phyloP scores from a whole-genome alignment of 2,888 invertebrate genomes.

The Andrena marginata region DNA sequence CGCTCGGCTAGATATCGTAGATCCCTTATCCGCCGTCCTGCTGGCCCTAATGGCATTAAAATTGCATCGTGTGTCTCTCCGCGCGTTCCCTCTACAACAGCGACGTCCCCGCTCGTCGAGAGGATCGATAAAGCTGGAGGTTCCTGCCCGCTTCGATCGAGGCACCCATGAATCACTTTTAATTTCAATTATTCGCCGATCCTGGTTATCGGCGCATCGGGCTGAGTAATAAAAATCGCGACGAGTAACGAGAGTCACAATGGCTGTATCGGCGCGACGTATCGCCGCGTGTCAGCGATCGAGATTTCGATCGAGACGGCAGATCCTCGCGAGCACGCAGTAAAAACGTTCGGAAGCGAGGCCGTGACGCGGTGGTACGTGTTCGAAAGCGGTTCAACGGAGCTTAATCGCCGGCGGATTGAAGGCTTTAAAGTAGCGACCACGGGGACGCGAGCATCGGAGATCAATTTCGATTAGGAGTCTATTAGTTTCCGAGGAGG shows the following conservation, averaged over 20 bases:
- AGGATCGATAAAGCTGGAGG: too few relatives aligned
- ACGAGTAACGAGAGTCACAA: too few relatives aligned
- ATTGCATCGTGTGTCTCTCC: background rate
- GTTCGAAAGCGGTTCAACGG: too few relatives aligned
- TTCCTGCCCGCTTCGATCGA: too few relatives aligned
- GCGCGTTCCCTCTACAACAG: background rate
- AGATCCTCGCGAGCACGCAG: background rate
- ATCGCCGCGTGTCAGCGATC: background rate
- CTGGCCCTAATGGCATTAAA: conserved; percentile 28
- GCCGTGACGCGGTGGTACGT: background rate
- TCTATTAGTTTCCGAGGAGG: background rate
- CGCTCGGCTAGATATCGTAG: conserved; percentile 11
- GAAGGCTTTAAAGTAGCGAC: background rate
- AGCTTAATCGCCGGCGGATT: background rate
- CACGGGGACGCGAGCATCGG: background rate
- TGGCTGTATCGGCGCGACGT: background rate
- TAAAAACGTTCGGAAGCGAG: background rate
- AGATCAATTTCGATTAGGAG: background rate
- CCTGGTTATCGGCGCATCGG: too few relatives aligned
- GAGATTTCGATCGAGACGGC: conserved; percentile 2
- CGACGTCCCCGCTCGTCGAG: background rate
- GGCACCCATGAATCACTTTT: too few relatives aligned
- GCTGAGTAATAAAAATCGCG: too few relatives aligned
- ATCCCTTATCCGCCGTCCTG: conserved; percentile 1
- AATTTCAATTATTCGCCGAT: too few relatives aligned